Evolutionary conservation across 2,797 vertebrate genomes (phyloP).

Genomic region (Silurus aristotelis): DNA sequence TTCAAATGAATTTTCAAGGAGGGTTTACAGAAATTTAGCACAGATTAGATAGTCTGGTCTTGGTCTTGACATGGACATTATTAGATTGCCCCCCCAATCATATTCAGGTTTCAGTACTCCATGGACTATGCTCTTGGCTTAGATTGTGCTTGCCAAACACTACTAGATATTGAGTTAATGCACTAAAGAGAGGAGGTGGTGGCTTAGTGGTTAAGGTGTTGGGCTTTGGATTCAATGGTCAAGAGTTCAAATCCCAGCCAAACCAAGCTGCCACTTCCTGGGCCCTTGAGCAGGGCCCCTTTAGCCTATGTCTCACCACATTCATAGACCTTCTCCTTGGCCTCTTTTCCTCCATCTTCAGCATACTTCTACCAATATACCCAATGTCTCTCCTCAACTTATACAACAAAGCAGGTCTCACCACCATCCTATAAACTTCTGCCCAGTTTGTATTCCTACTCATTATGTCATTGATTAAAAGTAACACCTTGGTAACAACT

Average conservation of each 20-base stretch:
- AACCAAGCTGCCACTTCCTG: too few species aligned
- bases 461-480: neutral
- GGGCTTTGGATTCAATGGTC: too few species aligned
- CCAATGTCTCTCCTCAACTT: too few species aligned
- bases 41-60: neutral
- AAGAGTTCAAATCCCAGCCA: too few species aligned
- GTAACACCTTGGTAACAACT: neutral
- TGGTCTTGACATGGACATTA: neutral
- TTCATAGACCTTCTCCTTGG: too few species aligned
- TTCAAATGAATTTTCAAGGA: neutral
- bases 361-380: too few species aligned
- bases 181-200: too few species aligned
- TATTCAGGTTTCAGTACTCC: neutral
- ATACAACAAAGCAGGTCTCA: neutral
- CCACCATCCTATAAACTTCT: neutral
- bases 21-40: neutral
- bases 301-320: too few species aligned
- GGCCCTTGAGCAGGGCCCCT: too few species aligned
- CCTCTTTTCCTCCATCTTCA: too few species aligned
- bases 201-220: too few species aligned
- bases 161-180: neutral
- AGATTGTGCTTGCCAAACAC: neutral
- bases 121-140: neutral
- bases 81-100: neutral
- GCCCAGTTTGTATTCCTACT: neutral